Conservation (phyloP, 2,113 vertebrate genomes). For the Neolamprologus sp. region DNA sequence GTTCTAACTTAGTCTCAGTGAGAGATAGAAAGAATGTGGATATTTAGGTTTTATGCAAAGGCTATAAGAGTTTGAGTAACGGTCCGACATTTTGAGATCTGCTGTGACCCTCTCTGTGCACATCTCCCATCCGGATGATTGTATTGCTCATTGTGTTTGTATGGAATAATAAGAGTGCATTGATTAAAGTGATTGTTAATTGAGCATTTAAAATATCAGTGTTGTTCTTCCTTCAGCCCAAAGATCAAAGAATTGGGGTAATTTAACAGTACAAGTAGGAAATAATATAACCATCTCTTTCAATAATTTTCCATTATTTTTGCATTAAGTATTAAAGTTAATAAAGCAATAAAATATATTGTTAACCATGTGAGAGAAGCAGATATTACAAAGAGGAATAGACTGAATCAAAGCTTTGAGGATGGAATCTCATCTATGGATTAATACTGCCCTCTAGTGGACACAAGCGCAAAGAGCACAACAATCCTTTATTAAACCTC, state of each 20-base stretch:
- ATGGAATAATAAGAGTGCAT: background rate
- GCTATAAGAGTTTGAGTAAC: too few species aligned
- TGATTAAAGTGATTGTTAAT: background rate
- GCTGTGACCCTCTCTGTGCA: too few species aligned
- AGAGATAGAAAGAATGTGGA: too few species aligned
- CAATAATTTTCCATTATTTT: background rate
- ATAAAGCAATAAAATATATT: background rate
- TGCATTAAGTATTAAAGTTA: background rate
- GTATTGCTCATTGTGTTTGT: background rate
- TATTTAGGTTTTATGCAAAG: too few species aligned
- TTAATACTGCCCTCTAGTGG: background rate
- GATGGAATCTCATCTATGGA: background rate
- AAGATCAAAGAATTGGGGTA: background rate
- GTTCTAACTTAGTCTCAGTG: too few species aligned
- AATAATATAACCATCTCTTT: background rate
- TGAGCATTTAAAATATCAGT: background rate
- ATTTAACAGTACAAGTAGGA: background rate
- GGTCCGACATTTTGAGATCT: too few species aligned
- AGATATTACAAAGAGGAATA: background rate
- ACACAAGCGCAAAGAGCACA: background rate
- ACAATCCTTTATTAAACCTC: background rate
- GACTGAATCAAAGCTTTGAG: background rate
- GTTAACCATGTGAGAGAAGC: background rate
- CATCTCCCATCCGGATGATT: background rate
- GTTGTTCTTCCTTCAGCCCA: background rate